These are phyloP conservation scores for Cyclopterus lumpus DNA, from an alignment of 2,797 vertebrate species.

Conservation along the genomic window DNA sequence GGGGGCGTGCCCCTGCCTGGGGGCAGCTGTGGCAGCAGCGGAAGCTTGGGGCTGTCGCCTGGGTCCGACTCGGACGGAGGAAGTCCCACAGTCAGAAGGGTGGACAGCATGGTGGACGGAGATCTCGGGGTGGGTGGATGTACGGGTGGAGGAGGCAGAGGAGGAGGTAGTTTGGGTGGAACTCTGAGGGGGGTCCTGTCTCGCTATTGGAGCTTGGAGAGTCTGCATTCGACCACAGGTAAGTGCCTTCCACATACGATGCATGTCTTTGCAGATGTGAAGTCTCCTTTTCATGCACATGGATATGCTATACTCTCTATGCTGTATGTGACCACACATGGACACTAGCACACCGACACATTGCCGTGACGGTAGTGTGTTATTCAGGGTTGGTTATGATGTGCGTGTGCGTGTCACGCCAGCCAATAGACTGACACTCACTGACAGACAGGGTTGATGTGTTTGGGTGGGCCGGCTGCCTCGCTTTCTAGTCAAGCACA, in stretches of 20 bases:
- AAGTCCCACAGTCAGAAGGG: slow-evolving; percentile 73
- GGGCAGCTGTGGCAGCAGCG: slow-evolving; percentile 89
- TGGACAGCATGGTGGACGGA: slow-evolving; percentile 59
- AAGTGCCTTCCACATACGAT: slow-evolving; percentile 48
- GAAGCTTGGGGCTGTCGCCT: slow-evolving; percentile 89
- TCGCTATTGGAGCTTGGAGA: slow-evolving; percentile 96
- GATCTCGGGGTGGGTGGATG: slow-evolving; percentile 70
- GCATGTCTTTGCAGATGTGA: background rate
- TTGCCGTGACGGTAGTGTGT: slow-evolving; percentile 31
- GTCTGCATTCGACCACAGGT: slow-evolving; percentile 95
- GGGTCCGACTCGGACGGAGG: slow-evolving; percentile 92
- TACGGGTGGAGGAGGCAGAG: slow-evolving; percentile 71
- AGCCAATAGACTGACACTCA: slow-evolving; percentile 40
- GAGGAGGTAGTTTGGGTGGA: slow-evolving; percentile 72
- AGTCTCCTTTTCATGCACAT: background rate
- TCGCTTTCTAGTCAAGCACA: slow-evolving; percentile 25
- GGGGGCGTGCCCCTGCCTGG: slow-evolving; percentile 87
- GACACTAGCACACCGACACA: slow-evolving; percentile 11
- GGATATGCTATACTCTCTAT: background rate
- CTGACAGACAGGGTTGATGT: slow-evolving; percentile 33
- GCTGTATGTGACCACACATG: slow-evolving; percentile 5
- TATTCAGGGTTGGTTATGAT: background rate
- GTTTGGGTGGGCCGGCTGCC: slow-evolving; percentile 47
- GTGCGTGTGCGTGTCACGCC: background rate
- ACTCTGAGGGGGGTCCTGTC: slow-evolving; percentile 90